Conservation (phyloP, 2,888 invertebrate genomes). For the Silvanus unidentatus region DNA sequence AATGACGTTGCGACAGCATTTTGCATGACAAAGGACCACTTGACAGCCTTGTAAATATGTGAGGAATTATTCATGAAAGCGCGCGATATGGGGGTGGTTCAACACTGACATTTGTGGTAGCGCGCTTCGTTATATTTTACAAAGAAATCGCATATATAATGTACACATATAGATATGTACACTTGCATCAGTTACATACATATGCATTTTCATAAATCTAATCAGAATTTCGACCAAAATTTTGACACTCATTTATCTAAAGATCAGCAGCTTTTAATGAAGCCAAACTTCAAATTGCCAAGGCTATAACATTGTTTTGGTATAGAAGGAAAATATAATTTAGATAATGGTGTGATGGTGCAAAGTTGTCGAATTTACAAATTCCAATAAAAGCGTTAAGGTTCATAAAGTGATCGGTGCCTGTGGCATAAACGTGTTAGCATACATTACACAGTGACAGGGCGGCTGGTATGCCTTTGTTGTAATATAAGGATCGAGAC, state of each 20-base stretch:
- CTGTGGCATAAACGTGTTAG: slow-evolving; percentile 45
- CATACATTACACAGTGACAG: slow-evolving; percentile 47
- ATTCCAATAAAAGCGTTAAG: slow-evolving; percentile 33
- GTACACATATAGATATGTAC: background rate
- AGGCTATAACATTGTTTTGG: no score
- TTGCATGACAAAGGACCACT: slow-evolving; percentile 49
- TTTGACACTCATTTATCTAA: no score
- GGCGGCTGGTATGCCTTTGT: slow-evolving; percentile 43
- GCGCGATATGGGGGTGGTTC: slow-evolving; percentile 42
- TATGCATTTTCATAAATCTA: no score
- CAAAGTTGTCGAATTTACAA: slow-evolving; percentile 29
- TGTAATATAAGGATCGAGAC: slow-evolving; percentile 38
- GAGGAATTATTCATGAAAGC: slow-evolving; percentile 49
- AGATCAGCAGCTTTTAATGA: no score
- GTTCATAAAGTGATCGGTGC: slow-evolving; percentile 43
- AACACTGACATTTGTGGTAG: slow-evolving; percentile 44
- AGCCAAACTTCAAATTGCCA: no score
- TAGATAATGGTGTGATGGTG: slow-evolving; percentile 22
- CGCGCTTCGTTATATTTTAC: slow-evolving; percentile 43
- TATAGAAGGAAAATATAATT: slow-evolving; percentile 19
- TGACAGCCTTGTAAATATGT: slow-evolving; percentile 49
- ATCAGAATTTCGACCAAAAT: no score
- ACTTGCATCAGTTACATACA: no score
- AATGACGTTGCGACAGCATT: slow-evolving; percentile 48
- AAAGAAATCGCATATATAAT: slow-evolving; percentile 32